Base-by-base conservation (phyloP, 2,797 vertebrate genomes). In the Spinus pinus region DNA sequence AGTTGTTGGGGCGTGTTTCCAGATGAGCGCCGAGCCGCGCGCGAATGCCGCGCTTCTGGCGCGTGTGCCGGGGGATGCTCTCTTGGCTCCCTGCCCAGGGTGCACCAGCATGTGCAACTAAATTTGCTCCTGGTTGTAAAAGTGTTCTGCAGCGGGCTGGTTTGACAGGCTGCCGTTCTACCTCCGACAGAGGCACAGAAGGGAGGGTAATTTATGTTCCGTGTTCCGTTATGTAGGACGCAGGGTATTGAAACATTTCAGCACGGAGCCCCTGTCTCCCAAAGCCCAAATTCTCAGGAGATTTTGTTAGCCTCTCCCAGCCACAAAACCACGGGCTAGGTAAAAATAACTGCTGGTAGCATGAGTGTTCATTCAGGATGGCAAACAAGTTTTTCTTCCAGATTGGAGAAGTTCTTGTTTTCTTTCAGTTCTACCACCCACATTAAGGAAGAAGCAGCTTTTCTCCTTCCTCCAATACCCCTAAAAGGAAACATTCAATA, bases 331-430 rank as follows among this genome's bases (percentile, higher is more conserved):
- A 67, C 37, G 60, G 42, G 42, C 30, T 78, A 60, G n/a, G 65
- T 80, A 93, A 90, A 93, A 94, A 88, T 87, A 89, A 58, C 84
- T 89, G 22, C 66, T 79, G 73, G 66, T 69, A 56, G 44, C 60
- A 53, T n/a, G 71, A 53, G 37, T 61, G n/a, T 27, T 95, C 91
- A 44, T 81, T 80, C 53, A 81, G 70, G 81, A 60, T 46, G 57
- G 47, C 39, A 84, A 84, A 42, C 30, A 54, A 41, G 15, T 61
- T 87, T 90, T 85, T 42, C n/a, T 82, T 80, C 46, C 78, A 90
- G 67, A 89, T 54, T 80, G 49, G n/a, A 88, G 35, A 70, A 91
- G 21, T 53, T 85, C 74, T 91, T 42, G 1, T 84, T 81, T 95
- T 66, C 41, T 88, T 50, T 85, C 44, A 41, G 23, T 71, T 77